Base-by-base conservation (phyloP, 2,113 vertebrate genomes). In the Amphiprion percula region DNA sequence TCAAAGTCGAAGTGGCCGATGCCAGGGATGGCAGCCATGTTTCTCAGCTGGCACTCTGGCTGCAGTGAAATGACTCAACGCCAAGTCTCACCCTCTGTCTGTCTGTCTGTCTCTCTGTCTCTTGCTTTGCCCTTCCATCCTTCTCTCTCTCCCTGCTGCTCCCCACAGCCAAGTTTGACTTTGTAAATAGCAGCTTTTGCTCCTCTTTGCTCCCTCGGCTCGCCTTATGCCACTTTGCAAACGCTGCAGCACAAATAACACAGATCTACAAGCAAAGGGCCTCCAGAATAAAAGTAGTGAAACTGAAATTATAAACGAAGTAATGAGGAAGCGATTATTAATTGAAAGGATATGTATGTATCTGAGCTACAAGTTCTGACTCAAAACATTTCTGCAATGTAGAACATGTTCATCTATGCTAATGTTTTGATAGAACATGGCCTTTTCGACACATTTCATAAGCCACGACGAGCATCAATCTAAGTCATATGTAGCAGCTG, bases 1-100 rank as follows among this genome's bases (percentile, higher is more conserved):
- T 84, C 78, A 86, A 90, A 86, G 77, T 88, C 79, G 12, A 49
- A 67, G 73, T 66, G 80, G 24, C 39, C 60, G 4, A 46, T 53
- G 60, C 59, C 83, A 60, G 79, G 72, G 77, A 75, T 46, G 24
- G 61, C 65, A 30, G 82, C 83, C 83, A 76, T 75, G 26, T 76
- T 79, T 78, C 77, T 70, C 67, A 78, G 78, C 84, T 82, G 75
- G 84, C 58, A 52, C 68, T 44, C 55, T 64, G 76, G 67, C 77
- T 60, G 86, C 80, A 65, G 73, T 28, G 19, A 72, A 44, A 64
- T 10, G 61, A 60, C 47, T 58, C 47, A 26, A 24, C 75, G 88
- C 84, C 88, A 89, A 84, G 64, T 55, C 74, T 55, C 17, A 14
- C 50, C 7, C 56, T 63, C 70, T 61, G 0, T 60, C 17, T 73